These are phyloP conservation scores for Alsophila aescularia DNA, from an alignment of 2,888 invertebrate species.

Conservation along the genomic window DNA sequence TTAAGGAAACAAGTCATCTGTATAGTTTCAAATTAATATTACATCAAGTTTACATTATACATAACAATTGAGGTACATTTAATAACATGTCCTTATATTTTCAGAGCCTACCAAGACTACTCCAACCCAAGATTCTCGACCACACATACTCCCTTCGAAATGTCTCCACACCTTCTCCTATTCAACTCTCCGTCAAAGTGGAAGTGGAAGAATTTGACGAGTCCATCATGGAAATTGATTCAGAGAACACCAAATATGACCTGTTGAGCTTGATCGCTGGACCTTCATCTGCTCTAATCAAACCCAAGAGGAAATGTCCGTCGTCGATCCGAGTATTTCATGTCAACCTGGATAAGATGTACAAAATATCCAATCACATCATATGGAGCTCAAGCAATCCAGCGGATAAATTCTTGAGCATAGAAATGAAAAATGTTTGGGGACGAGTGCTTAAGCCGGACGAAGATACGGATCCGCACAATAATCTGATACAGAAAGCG, in stretches of 20 bases:
- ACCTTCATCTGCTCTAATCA: neutral
- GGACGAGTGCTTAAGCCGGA: conserved; percentile 20
- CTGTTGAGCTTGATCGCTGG: neutral
- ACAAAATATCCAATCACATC: conserved; percentile 26
- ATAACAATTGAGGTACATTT: too few relatives aligned
- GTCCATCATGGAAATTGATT: neutral
- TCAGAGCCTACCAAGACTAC: neutral
- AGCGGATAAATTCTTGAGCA: conserved; percentile 43
- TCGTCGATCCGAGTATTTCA: conserved; percentile 5
- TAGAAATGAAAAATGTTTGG: conserved; percentile 43
- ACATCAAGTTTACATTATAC: too few relatives aligned
- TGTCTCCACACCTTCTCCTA: neutral
- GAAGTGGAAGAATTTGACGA: conserved; percentile 40
- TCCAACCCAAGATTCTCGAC: neutral
- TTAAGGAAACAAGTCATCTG: too few relatives aligned
- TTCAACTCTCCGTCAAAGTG: conserved; percentile 29
- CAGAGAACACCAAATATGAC: neutral
- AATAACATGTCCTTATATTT: too few relatives aligned
- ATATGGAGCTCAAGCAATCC: conserved; percentile 14
- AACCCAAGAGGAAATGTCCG: neutral
- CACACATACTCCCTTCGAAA: conserved; percentile 2
- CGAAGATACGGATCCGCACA: neutral
- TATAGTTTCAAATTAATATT: too few relatives aligned
- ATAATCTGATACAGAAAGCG: conserved; percentile 34
- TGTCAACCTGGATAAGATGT: conserved; percentile 23